Conservation (phyloP, 2,888 invertebrate genomes). For the Meiosimyza platycephala region DNA sequence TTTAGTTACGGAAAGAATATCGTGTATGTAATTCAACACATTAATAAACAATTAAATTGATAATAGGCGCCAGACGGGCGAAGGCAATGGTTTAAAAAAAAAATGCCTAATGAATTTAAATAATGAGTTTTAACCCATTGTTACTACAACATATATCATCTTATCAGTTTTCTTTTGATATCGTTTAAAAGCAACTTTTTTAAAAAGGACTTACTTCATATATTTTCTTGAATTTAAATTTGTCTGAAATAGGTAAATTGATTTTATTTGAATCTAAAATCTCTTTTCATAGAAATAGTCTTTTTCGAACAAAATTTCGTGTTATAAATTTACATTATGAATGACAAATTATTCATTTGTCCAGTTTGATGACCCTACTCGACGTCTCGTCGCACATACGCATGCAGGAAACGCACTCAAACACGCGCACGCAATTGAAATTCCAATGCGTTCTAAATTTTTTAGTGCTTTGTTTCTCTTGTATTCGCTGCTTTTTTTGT, state of each 20-base stretch:
- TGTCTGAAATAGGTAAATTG: too few species aligned
- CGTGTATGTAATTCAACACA: conserved; percentile 30
- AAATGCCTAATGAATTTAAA: too few species aligned
- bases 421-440: conserved; percentile 35
- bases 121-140: too few species aligned
- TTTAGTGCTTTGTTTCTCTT: neutral
- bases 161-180: too few species aligned
- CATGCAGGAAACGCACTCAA: conserved; percentile 39
- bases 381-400: neutral
- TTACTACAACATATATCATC: too few species aligned
- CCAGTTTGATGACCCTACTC: conserved; percentile 38
- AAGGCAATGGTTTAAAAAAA: neutral
- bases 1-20: neutral
- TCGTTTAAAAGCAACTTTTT: too few species aligned
- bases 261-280: too few species aligned
- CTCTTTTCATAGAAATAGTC: too few species aligned
- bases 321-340: neutral
- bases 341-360: conserved; percentile 23
- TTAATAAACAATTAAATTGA: conserved; percentile 41
- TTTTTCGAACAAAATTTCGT: too few species aligned
- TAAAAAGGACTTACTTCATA: too few species aligned
- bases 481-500: neutral
- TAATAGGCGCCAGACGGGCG: conserved; percentile 42
- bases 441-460: conserved; percentile 39
- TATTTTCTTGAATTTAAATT: too few species aligned